Percentiles rank a stretch among this genome's conserved stretches.
Conservation (phyloP, 1,140 invertebrate species). For the Aethina tumida region DNA sequence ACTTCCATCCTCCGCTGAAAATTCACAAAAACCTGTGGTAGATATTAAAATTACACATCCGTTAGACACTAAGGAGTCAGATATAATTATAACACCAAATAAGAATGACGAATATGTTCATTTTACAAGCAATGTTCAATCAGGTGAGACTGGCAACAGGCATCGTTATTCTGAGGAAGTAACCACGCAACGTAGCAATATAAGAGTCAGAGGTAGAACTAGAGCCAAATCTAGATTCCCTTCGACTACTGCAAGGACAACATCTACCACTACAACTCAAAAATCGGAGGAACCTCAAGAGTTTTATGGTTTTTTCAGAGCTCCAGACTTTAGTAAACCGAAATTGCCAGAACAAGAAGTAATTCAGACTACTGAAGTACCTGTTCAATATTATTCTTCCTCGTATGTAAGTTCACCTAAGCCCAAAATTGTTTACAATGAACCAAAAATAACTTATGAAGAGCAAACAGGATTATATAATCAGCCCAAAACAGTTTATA, state of each 20-base stretch:
- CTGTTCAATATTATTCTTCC: conserved; percentile 2
- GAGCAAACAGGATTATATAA: too few relatives aligned
- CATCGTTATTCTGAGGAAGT: conserved; percentile 8
- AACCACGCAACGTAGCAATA: conserved; percentile 2
- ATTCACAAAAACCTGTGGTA: conserved; percentile 12
- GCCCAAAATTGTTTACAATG: too few relatives aligned
- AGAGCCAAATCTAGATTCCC: conserved; percentile 31
- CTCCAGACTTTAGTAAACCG: conserved; percentile 23
- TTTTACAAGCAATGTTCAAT: conserved; percentile 16
- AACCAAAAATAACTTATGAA: too few relatives aligned
- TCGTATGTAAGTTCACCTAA: background rate
- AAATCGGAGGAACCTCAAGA: conserved; percentile 25
- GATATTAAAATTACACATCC: conserved; percentile 15
- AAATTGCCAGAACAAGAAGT: conserved; percentile 6
- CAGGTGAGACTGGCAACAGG: conserved; percentile 17
- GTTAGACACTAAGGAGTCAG: conserved; percentile 5
- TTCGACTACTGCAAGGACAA: conserved; percentile 20
- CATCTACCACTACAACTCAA: conserved; percentile 9
- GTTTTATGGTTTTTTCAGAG: conserved; percentile 33
- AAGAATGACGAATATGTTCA: conserved; percentile 9
- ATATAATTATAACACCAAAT: conserved; percentile 8
- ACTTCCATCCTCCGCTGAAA: conserved; percentile 7
- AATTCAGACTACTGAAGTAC: conserved; percentile 9
- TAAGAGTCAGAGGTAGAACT: conserved; percentile 11
- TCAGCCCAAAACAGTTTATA: too few relatives aligned